Evolutionary conservation across 2,888 invertebrate species (phyloP).

Genomic region (Napeogenes inachia): DNA sequence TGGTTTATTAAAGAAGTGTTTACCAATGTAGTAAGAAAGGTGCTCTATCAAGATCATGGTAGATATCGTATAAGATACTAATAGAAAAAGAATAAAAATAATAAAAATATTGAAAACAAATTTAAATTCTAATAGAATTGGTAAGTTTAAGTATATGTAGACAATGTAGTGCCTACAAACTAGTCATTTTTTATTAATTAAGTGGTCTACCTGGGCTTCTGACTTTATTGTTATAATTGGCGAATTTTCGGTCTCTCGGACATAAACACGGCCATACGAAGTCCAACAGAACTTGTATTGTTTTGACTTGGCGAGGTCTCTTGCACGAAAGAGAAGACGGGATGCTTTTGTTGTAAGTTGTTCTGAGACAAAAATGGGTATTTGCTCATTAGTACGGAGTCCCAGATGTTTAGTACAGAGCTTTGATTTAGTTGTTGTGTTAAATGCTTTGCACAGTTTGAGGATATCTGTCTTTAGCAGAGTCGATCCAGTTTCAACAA

Average conservation of each 20-base stretch:
- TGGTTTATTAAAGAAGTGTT: no score
- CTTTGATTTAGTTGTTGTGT: conserved; percentile 24
- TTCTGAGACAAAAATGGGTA: conserved; percentile 16
- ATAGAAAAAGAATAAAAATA: no score
- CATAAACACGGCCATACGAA: conserved; percentile 14
- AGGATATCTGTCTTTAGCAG: conserved; percentile 25
- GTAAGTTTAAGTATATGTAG: no score
- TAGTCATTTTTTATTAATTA: not conserved
- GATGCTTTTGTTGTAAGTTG: conserved; percentile 15
- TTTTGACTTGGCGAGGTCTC: conserved; percentile 2
- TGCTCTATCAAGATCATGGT: no score
- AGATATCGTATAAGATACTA: no score
- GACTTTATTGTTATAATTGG: conserved; percentile 12
- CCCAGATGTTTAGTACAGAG: conserved; percentile 24
- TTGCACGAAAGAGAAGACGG: conserved; percentile 17
- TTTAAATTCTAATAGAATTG: no score
- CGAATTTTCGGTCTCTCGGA: conserved; percentile 13
- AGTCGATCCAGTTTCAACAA: conserved; percentile 28
- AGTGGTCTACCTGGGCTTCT: not conserved
- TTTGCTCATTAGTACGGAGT: not conserved
- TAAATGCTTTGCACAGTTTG: conserved; percentile 24
- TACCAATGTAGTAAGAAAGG: no score
- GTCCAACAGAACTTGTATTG: no score
- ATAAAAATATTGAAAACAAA: no score
- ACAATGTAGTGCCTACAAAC: no score